These are phyloP conservation scores for Zaprionus vittiger DNA, from an alignment of 1,140 invertebrate genomes.

Conservation along the genomic window DNA sequence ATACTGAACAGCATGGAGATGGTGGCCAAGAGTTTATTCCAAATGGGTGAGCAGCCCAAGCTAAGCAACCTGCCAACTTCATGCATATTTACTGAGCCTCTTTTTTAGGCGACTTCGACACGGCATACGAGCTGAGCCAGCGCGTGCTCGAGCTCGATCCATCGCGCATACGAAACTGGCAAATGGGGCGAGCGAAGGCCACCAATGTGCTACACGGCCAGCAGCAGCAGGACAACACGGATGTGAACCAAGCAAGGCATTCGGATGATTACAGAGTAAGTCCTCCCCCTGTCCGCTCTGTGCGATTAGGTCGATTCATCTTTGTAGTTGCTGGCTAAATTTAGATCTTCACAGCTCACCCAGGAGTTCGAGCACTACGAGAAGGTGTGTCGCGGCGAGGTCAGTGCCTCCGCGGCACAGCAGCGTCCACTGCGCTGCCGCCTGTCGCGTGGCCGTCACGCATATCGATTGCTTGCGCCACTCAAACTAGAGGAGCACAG, in stretches of 20 bases:
- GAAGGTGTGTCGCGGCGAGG: conserved; percentile 93
- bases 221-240: conserved; percentile 11
- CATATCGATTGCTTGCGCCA: conserved; percentile 92
- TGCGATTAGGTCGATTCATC: conserved; percentile 8
- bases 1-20: conserved; percentile 84
- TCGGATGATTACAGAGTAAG: conserved; percentile 63
- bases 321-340: conserved; percentile 24
- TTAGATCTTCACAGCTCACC: conserved; percentile 52
- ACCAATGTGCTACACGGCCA: not conserved
- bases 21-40: conserved; percentile 75
- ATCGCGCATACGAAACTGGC: conserved; percentile 91
- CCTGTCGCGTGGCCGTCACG: conserved; percentile 89
- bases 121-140: conserved; percentile 94
- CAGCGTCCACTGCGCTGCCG: conserved; percentile 87
- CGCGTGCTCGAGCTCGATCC: conserved; percentile 93
- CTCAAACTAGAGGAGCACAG: conserved; percentile 96
- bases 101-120: conserved; percentile 90
- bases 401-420: conserved; percentile 69
- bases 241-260: conserved; percentile 33
- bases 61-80: conserved; percentile 20
- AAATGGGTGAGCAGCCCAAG: conserved; percentile 86
- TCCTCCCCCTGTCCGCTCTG: not conserved
- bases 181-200: conserved; percentile 88
- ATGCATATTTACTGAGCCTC: conserved; percentile 37
- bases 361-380: conserved; percentile 88